Base-by-base conservation (phyloP, 1,140 invertebrate genomes). In the Drosophila repletoides region DNA sequence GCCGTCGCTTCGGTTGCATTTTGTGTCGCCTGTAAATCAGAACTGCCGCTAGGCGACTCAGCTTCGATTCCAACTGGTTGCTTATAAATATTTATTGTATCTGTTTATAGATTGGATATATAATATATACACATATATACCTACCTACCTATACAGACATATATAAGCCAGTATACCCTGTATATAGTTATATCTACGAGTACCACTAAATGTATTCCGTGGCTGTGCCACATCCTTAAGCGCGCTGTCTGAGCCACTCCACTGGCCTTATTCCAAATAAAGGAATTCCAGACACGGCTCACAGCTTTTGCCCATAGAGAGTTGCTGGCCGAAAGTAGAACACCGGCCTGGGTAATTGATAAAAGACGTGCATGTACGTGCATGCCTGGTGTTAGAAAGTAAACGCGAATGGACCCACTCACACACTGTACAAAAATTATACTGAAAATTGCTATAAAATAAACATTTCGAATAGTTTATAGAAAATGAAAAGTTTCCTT, bases 41-140 rank as follows among this genome's bases (percentile, higher is more conserved):
- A 84, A 84, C 76, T 48, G 72, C 80, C 80, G 80, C 80, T 84
- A 84, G 75, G 58, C 71, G 45, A 58, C 40, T 48, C 49, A 34
- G 45, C 45, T 33, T 48, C 55, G 26, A 28, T 36, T 55, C 51
- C 79, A 72, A 77, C 79, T 77, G 79, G 73, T 84, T 84, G 58
- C 61, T 61, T 84, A 86, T 86, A 84, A 75, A 79, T 86, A 84
- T 86, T 71, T 79, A 75, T 83, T 69, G 60, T 77, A 81, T 73
- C 53, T 56, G 75, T 36, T 83, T 66, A 41, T 53, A 56, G 45
- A 40, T 41, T 41, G 58, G 21, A 49, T 56, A 43, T 56, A 33
- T 41, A 15, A 40, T 12, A 41, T 29, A 52, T 40, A 67, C 3
- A 43, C 17, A 31, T n/a, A 34, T 36, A 33, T 19, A 21, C 5